These are phyloP conservation scores for Leptestheria dahalacensis DNA, from an alignment of 1,140 invertebrate genomes.

Conservation along the genomic window DNA sequence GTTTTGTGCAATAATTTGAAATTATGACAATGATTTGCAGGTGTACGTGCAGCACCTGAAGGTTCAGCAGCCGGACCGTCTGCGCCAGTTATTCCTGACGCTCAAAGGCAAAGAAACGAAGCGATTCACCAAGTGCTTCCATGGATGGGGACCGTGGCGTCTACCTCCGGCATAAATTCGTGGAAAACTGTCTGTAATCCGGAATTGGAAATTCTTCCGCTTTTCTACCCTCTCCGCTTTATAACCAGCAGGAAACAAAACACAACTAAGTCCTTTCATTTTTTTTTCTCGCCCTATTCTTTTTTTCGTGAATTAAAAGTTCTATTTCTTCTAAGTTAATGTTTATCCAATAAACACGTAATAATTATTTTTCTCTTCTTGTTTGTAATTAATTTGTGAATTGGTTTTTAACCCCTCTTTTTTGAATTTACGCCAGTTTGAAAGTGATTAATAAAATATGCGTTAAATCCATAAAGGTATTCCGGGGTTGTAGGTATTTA, in stretches of 20 bases:
- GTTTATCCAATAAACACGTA: too few relatives aligned
- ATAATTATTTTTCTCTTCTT: too few relatives aligned
- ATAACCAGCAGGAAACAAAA: background rate
- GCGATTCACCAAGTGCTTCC: conserved; percentile 95
- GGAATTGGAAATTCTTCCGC: background rate
- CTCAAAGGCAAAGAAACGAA: conserved; percentile 91
- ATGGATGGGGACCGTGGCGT: conserved; percentile 81
- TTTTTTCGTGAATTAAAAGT: too few relatives aligned
- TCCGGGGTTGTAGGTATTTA: too few relatives aligned
- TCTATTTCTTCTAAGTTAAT: too few relatives aligned
- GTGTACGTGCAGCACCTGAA: conserved; percentile 96
- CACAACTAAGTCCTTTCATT: background rate
- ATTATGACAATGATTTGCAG: too few relatives aligned
- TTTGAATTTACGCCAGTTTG: too few relatives aligned
- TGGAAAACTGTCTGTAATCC: background rate
- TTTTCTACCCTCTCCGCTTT: background rate
- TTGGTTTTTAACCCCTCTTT: too few relatives aligned
- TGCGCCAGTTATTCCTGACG: conserved; percentile 86
- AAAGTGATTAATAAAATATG: too few relatives aligned
- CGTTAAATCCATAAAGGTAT: too few relatives aligned
- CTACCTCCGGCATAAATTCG: conserved; percentile 43
- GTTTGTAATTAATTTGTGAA: too few relatives aligned
- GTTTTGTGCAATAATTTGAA: conserved; percentile 22
- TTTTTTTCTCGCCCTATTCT: too few relatives aligned
- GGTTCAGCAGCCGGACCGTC: conserved; percentile 81